Evolutionary conservation across 1,140 invertebrate genomes (phyloP), one percentile per base, ranked within the genome.

Genomic region (Nomia melanderi): DNA sequence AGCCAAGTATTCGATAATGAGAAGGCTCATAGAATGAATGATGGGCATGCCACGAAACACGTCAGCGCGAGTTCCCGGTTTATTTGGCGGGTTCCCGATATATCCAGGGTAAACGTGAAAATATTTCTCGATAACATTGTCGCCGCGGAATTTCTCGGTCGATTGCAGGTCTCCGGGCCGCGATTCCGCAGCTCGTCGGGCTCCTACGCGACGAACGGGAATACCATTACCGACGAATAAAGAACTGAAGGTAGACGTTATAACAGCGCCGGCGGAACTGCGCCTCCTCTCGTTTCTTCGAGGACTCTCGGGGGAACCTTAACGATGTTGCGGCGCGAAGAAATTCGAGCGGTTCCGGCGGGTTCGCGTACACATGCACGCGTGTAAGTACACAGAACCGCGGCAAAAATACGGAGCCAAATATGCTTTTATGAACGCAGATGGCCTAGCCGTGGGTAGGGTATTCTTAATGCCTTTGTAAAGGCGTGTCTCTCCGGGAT

Each of bases 401-500:
- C 67, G 41, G 65, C 53, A 62, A 47, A 67, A 84, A 84, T 84
- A 80, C 82, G 66, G 81, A 60, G 71, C 66, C 81, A 84, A 84
- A 84, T 84, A 86, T 83, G 83, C 88, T 88, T 88, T 88, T 86
- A 89, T 85, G 85, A 88, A 85, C 75, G 75, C 78, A 67, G 75
- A 78, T 83, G 82, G 77, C 79, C 77, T 64, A 71, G 78, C n/a
- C 81, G 70, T 77, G 64, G 53, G 70, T 66, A 50, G 27, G 14
- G 84, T 88, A 88, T 89, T 90, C 89, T 90, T 90, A 89, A 89
- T 87, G 86, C 86, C 87, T 90, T 89, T 86, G 86, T 82, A 69
- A 76, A 71, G 57, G 72, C 80, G n/a, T n/a, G n/a, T n/a, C n/a
- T n/a, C n/a, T n/a, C n/a, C n/a, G n/a, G n/a, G n/a, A n/a, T n/a